Evolutionary conservation across 2,888 invertebrate genomes (phyloP).

Genomic region (Ptychoptera albimana): DNA sequence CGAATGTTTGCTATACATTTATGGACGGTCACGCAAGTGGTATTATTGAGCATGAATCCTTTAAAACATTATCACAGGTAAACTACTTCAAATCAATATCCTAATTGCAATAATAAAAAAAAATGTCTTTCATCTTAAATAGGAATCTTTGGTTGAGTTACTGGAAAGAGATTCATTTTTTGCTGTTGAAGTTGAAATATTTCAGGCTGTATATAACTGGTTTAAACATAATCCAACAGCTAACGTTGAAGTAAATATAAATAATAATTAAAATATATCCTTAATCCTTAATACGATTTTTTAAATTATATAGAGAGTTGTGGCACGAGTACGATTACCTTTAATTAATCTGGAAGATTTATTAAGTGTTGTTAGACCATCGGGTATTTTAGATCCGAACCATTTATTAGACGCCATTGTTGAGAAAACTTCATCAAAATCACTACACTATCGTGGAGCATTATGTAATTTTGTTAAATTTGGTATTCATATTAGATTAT

Average conservation of each 20-base stretch:
- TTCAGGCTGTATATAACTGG: conserved; percentile 79
- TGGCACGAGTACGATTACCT: conserved; percentile 60
- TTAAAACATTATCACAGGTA: conserved; percentile 55
- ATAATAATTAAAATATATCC: background rate
- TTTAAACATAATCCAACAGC: conserved; percentile 56
- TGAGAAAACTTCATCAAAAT: conserved; percentile 64
- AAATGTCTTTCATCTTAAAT: conserved; percentile 24
- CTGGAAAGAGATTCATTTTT: conserved; percentile 89
- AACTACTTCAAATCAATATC: too few species aligned
- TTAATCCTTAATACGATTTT: background rate
- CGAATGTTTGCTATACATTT: conserved; percentile 73
- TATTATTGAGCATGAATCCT: conserved; percentile 69
- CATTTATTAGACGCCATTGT: conserved; percentile 88
- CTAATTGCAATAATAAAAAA: background rate
- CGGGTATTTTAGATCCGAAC: conserved; percentile 74
- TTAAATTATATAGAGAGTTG: conserved; percentile 30
- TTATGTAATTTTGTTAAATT: conserved; percentile 36
- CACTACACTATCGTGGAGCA: conserved; percentile 71
- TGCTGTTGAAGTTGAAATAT: conserved; percentile 90
- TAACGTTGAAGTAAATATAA: conserved; percentile 19
- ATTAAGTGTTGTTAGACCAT: conserved; percentile 74
- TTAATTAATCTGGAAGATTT: conserved; percentile 79
- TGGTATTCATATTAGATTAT: conserved; percentile 2
- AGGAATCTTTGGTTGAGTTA: conserved; percentile 60
- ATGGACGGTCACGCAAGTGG: conserved; percentile 81